These are phyloP conservation scores for Fratercula arctica DNA, from an alignment of 2,797 vertebrate genomes.

Conservation along the genomic window DNA sequence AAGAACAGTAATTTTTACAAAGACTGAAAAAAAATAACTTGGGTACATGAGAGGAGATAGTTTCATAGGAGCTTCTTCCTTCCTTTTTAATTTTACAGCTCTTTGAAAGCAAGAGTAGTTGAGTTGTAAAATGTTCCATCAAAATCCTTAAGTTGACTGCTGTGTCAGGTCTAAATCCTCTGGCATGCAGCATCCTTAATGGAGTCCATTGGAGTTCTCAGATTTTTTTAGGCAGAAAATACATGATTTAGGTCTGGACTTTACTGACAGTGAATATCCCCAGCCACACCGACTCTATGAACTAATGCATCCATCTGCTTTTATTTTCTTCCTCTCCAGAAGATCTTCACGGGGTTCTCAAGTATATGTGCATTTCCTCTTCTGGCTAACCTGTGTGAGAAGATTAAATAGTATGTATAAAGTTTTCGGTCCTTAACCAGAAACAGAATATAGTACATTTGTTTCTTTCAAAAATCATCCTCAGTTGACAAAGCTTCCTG, in stretches of 20 bases:
- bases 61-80: not conserved
- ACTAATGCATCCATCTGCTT: slow-evolving; percentile 1
- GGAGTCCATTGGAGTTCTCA: not conserved
- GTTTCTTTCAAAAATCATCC: not conserved
- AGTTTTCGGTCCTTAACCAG: not conserved
- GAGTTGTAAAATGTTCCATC: not conserved
- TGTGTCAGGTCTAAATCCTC: not conserved
- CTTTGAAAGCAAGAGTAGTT: not conserved
- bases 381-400: slow-evolving; percentile 73
- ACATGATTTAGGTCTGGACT: not conserved
- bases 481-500: not conserved
- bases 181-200: not conserved
- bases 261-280: not conserved
- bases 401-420: slow-evolving; percentile 75
- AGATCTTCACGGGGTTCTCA: slow-evolving; percentile 19
- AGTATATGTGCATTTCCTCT: slow-evolving; percentile 74
- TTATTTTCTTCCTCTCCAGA: slow-evolving; percentile 57
- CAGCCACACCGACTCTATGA: not conserved
- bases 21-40: not conserved
- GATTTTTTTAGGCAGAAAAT: not conserved
- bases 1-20: not conserved
- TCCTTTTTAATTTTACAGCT: not conserved
- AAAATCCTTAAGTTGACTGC: not conserved
- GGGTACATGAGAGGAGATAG: not conserved
- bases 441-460: not conserved